phyloP scores from a whole-genome alignment of 30 jellyfish, hydroid and myxozoan species.

The Cassiopea xamachana region DNA sequence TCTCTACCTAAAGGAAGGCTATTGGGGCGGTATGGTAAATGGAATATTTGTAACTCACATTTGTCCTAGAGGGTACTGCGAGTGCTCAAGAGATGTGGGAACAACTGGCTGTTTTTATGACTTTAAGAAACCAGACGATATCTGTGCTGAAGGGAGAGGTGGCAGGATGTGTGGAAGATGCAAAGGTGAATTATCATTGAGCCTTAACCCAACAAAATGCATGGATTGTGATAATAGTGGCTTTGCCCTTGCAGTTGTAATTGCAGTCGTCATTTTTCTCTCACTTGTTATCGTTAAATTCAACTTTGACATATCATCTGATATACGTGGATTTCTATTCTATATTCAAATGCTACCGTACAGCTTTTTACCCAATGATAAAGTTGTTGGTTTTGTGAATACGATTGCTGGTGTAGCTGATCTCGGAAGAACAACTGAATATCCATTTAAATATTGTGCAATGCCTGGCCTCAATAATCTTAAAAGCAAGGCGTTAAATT shows the following conservation, averaged over 20 bases:
- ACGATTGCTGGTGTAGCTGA: constrained; percentile 18
- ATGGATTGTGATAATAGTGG: constrained; percentile 45
- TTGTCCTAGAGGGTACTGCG: constrained; percentile 74
- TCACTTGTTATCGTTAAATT: constrained; percentile 25
- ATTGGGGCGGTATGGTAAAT: constrained; percentile 65
- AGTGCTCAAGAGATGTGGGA: constrained; percentile 34
- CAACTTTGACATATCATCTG: constrained; percentile 58
- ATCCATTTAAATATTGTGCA: constrained; percentile 61
- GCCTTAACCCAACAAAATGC: constrained; percentile 57
- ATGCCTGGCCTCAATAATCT: constrained; percentile 50
- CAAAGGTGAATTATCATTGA: constrained; percentile 48
- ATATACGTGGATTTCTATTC: constrained; percentile 66
- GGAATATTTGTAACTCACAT: constrained; percentile 57
- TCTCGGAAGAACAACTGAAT: constrained; percentile 70
- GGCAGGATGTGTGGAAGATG: constrained; percentile 70
- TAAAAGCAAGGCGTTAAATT: constrained; percentile 48
- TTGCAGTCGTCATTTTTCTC: constrained; percentile 24
- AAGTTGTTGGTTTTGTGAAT: constrained; percentile 50
- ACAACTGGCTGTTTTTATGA: constrained; percentile 64
- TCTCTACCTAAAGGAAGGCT: constrained; percentile 57
- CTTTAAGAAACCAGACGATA: constrained; percentile 56
- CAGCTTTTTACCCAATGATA: constrained; percentile 56
- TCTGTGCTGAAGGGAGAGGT: constrained; percentile 60
- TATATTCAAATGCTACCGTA: constrained; percentile 74
- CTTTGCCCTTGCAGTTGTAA: constrained; percentile 23